Percentiles rank a stretch among this genome's conserved stretches.
Conservation (phyloP, 2,797 vertebrate genomes). For the Serranus cabrilla region DNA sequence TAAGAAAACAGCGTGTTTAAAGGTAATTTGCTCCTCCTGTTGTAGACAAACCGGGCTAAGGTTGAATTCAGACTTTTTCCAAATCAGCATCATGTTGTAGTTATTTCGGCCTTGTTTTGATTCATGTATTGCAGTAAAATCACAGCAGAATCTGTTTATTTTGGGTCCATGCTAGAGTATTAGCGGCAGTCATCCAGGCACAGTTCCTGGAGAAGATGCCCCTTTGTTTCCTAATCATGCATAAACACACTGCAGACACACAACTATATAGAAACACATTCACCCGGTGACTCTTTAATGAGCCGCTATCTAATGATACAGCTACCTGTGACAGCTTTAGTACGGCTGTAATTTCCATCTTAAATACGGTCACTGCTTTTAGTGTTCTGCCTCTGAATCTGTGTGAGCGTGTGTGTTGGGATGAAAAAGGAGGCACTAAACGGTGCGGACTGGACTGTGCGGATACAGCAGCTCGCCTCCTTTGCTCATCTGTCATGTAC, state of each 20-base stretch:
- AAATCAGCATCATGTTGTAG: too few species aligned
- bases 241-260: conserved; percentile 5
- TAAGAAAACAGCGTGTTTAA: too few species aligned
- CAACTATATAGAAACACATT: neutral
- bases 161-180: too few species aligned
- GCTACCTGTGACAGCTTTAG: conserved; percentile 60
- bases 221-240: too few species aligned
- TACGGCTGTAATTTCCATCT: conserved; percentile 64
- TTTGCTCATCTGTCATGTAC: conserved; percentile 46
- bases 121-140: too few species aligned
- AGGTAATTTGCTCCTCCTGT: too few species aligned
- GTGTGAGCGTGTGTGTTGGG: neutral
- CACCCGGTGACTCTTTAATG: conserved; percentile 44
- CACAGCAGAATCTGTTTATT: too few species aligned
- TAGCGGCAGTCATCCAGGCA: too few species aligned
- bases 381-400: neutral
- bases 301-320: conserved; percentile 52
- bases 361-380: conserved; percentile 46
- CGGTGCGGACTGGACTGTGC: neutral
- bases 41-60: too few species aligned
- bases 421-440: conserved; percentile 17
- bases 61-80: too few species aligned
- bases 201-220: too few species aligned
- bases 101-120: too few species aligned
- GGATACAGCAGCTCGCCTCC: conserved; percentile 15